A percentile compares a stretch with the other conserved stretches of the same genome.
Conservation (phyloP, 2,113 vertebrate species). For the Grus americana region DNA sequence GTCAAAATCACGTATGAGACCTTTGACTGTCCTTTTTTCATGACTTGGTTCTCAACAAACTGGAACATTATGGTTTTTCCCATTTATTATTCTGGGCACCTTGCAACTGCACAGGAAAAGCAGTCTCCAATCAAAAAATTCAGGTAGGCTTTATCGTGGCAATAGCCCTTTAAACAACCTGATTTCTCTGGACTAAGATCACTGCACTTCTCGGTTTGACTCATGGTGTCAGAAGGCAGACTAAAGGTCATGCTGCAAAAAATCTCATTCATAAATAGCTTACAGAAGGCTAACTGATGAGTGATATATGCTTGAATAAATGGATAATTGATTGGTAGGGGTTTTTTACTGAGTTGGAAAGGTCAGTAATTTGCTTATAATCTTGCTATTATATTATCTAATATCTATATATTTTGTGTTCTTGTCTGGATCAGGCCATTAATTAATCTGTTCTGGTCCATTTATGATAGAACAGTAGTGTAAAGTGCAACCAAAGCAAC, state of each 20-base stretch:
- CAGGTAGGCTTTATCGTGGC: constrained; percentile 77
- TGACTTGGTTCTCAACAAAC: constrained; percentile 99
- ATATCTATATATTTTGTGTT: not conserved
- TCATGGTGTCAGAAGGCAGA: not conserved
- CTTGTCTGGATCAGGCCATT: not conserved
- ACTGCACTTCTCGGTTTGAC: not conserved
- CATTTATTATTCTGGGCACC: constrained; percentile 94
- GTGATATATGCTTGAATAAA: not conserved
- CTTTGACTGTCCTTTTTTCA: constrained; percentile 98
- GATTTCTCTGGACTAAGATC: not conserved
- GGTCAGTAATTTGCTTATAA: not conserved
- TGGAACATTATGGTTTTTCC: constrained; percentile 99
- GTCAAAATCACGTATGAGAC: constrained; percentile 97
- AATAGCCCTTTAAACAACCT: not conserved
- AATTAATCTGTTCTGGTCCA: not conserved
- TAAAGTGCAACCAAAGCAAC: not conserved
- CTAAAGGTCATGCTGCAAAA: not conserved
- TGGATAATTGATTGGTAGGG: not conserved
- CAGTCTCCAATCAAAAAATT: constrained; percentile 96
- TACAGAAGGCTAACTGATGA: not conserved
- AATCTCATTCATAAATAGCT: constrained; percentile 15
- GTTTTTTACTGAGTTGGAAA: not conserved
- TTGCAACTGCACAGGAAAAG: constrained; percentile 90
- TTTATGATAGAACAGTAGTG: not conserved
- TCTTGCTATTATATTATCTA: not conserved